Conservation (phyloP, 2,797 vertebrate species). For the Chrosomus eos region DNA sequence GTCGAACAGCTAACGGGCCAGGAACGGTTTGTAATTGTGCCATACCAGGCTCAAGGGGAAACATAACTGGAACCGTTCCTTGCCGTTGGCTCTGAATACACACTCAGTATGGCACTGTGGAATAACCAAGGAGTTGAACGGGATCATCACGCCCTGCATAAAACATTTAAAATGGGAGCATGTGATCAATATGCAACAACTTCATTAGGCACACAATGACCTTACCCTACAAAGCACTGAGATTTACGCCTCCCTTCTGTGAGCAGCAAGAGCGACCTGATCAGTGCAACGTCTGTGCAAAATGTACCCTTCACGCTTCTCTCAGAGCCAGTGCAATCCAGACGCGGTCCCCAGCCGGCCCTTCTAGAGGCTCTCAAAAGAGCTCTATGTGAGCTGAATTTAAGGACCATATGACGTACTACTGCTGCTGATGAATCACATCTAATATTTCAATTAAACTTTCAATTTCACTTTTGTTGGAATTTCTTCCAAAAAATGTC, state of each 20-base stretch:
- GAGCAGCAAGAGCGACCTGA: conserved; percentile 15
- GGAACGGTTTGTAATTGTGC: too few species aligned
- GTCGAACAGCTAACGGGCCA: background rate
- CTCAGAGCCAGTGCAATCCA: conserved; percentile 33
- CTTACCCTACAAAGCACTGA: conserved; percentile 14
- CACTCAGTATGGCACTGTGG: background rate
- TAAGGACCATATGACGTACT: background rate
- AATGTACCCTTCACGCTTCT: conserved; percentile 29
- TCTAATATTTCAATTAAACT: background rate
- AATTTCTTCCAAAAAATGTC: background rate
- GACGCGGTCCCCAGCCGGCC: conserved; percentile 25
- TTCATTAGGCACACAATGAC: conserved; percentile 24
- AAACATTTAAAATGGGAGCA: conserved; percentile 33
- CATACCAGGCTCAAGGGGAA: too few species aligned
- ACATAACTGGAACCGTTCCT: too few species aligned
- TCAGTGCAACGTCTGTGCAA: conserved; percentile 6
- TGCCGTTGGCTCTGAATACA: background rate
- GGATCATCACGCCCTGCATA: conserved; percentile 10
- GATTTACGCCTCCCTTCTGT: background rate
- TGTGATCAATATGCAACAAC: conserved; percentile 38
- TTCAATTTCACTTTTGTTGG: background rate
- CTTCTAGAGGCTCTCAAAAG: conserved; percentile 9
- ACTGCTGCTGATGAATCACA: background rate
- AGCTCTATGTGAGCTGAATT: conserved; percentile 32
- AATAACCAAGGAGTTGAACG: conserved; percentile 2